These are phyloP conservation scores for Psittacula cyanocephala DNA, from an alignment of 2,113 vertebrate species.

Conservation along the genomic window DNA sequence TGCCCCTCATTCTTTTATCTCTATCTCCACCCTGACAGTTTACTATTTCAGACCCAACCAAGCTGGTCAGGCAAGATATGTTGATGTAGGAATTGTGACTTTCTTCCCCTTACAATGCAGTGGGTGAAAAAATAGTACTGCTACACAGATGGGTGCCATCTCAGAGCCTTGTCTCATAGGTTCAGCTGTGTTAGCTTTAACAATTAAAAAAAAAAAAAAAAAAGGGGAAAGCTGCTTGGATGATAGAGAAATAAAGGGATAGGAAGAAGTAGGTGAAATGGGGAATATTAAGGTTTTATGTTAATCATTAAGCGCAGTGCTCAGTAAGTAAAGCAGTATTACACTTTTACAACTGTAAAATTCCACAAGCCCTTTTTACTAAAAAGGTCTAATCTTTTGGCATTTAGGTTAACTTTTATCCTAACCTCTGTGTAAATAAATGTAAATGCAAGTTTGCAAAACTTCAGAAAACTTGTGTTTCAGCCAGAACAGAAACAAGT, in stretches of 20 bases:
- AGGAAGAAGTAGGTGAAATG: background rate
- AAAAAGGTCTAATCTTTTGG: background rate
- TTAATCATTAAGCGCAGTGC: background rate
- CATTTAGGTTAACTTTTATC: background rate
- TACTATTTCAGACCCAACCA: background rate
- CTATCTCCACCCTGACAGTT: background rate
- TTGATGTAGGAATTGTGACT: background rate
- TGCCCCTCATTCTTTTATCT: background rate
- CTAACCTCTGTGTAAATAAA: background rate
- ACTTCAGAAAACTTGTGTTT: background rate
- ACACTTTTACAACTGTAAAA: background rate
- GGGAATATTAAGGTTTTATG: background rate
- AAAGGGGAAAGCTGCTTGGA: background rate
- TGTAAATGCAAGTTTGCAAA: background rate
- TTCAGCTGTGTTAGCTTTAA: background rate
- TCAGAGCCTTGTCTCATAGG: background rate
- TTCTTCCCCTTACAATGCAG: background rate
- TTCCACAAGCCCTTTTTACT: background rate
- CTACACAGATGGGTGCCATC: accelerated
- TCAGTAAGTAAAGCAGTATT: background rate
- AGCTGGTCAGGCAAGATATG: background rate
- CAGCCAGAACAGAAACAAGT: background rate
- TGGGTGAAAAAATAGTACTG: background rate
- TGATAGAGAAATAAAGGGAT: background rate
- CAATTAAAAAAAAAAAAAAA: background rate